These are phyloP conservation scores for Disparrhopalites patrizii DNA, from an alignment of 2,888 invertebrate species.

Conservation along the genomic window DNA sequence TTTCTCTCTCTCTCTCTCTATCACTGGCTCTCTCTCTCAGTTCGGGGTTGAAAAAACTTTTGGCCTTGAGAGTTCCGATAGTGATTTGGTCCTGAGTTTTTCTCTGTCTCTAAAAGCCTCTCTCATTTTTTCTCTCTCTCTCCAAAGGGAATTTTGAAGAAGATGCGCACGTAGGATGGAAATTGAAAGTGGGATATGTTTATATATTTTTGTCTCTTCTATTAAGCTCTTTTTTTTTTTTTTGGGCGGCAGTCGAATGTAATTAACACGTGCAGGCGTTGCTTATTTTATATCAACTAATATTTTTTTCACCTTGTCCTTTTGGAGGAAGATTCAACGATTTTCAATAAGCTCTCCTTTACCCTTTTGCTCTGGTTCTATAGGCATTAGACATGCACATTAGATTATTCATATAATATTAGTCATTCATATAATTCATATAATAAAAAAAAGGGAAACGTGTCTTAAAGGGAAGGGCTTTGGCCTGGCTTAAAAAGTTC, in stretches of 20 bases:
- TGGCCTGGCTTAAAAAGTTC: too few relatives aligned
- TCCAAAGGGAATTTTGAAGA: too few relatives aligned
- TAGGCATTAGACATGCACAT: too few relatives aligned
- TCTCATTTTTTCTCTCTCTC: too few relatives aligned
- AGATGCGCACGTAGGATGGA: not conserved
- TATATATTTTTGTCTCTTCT: too few relatives aligned
- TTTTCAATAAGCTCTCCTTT: conserved; percentile 3
- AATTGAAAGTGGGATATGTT: conserved; percentile 16
- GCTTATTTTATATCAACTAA: not conserved
- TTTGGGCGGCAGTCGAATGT: conserved; percentile 18
- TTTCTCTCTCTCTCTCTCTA: too few relatives aligned
- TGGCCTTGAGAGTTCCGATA: conserved; percentile 1
- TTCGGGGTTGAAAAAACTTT: conserved; percentile 8
- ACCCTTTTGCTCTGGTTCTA: too few relatives aligned
- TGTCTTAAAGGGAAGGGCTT: too few relatives aligned
- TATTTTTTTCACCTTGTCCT: conserved; percentile 3
- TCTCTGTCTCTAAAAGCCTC: not conserved
- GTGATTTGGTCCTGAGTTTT: not conserved
- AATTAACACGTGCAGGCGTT: conserved; percentile 16
- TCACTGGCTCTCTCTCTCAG: too few relatives aligned
- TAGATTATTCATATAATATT: too few relatives aligned
- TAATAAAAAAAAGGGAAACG: too few relatives aligned
- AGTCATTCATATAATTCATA: too few relatives aligned
- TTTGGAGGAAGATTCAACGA: not conserved
- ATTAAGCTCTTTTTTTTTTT: conserved; percentile 12